Conservation (phyloP, 2,113 vertebrate genomes). For the Scartelaos histophorus region DNA sequence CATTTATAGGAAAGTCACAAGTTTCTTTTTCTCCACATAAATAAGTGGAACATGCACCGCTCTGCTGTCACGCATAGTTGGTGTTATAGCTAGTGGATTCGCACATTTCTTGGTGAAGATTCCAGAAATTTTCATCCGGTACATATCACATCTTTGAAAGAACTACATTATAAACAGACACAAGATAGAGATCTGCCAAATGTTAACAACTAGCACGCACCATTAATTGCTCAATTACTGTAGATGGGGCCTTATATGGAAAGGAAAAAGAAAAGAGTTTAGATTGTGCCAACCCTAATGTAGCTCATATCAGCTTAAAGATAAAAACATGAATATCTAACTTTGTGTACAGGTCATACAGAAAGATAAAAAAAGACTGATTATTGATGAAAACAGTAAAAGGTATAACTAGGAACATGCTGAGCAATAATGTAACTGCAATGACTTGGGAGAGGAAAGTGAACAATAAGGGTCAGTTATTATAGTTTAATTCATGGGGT, state of each 20-base stretch:
- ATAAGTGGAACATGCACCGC: neutral
- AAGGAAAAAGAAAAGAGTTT: neutral
- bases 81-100: neutral
- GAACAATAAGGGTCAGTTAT: too few species aligned
- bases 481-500: too few species aligned
- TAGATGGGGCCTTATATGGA: neutral
- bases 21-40: constrained; percentile 28
- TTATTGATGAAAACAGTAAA: too few species aligned
- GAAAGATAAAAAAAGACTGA: too few species aligned
- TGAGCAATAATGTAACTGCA: too few species aligned
- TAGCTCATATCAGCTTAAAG: neutral
- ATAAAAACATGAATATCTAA: neutral
- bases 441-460: too few species aligned
- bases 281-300: neutral
- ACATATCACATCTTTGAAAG: neutral
- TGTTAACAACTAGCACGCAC: neutral
- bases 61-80: constrained; percentile 1
- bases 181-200: neutral
- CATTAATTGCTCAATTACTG: neutral
- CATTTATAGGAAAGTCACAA: constrained; percentile 17
- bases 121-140: neutral
- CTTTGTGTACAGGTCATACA: too few species aligned
- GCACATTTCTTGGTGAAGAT: neutral
- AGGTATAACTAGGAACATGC: too few species aligned
- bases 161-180: neutral